Evolutionary conservation across 1,140 invertebrate genomes (phyloP).

Genomic region (Aphaenogaster rudis): DNA sequence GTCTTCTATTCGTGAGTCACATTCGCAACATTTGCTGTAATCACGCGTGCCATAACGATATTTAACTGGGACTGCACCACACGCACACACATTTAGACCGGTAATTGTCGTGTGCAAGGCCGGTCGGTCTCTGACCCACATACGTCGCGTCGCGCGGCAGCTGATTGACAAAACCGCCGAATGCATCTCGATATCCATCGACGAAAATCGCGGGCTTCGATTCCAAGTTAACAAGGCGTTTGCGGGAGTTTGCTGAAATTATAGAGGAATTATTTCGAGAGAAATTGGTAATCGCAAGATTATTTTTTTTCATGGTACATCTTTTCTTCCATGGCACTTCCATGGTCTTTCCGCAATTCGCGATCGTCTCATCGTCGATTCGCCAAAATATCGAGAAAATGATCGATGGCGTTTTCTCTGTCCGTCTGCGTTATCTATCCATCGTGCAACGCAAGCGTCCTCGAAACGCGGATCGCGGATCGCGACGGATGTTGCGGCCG

Average conservation of each 20-base stretch:
- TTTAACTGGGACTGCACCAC: background rate
- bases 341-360: background rate
- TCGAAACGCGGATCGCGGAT: constrained; percentile 8
- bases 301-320: too few species aligned
- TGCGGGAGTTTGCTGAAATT: background rate
- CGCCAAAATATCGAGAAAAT: background rate
- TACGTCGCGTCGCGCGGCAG: background rate
- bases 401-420: background rate
- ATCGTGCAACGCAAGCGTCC: background rate
- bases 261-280: too few species aligned
- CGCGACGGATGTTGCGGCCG: constrained; percentile 24
- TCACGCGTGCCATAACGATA: background rate
- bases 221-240: background rate
- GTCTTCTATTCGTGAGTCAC: background rate
- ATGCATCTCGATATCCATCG: background rate
- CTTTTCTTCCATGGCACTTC: too few species aligned
- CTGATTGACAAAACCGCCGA: background rate
- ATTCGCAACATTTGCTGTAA: background rate
- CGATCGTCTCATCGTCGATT: background rate
- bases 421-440: background rate
- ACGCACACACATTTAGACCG: background rate
- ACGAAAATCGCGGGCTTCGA: background rate
- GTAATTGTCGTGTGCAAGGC: constrained; percentile 36
- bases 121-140: constrained; percentile 22
- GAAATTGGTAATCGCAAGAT: background rate